Base-by-base conservation (phyloP, 1,140 invertebrate species). In the Berghia stephanieae region DNA sequence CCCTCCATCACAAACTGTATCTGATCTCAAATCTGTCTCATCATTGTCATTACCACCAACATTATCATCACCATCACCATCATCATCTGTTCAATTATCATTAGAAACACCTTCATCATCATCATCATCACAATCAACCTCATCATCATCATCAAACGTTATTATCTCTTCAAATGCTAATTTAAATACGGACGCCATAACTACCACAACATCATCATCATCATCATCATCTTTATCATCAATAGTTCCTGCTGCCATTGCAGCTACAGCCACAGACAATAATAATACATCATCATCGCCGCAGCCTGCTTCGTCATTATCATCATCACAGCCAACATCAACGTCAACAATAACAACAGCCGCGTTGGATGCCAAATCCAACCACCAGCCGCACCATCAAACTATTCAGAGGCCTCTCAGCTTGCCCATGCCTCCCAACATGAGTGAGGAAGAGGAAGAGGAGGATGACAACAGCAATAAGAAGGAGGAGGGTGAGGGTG, bases 181-280 rank as follows among this genome's bases (percentile, higher is more conserved):
- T 60, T 72, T n/a, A 49, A 69, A 36, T 55, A 66, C 34, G 78
- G 74, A 18, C 70, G 74, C 46, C 71, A 24, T 2, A 67, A 79
- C 36, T 70, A 75, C 10, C 10, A 13, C 46, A 49, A n/a, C 10
- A n/a, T n/a, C 46, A n/a, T n/a, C 46, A 49, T n/a, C 10, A 49
- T n/a, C 46, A n/a, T 13, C 46, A n/a, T 13, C n/a, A 49, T n/a
- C 46, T 49, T n/a, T n/a, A n/a, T n/a, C n/a, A n/a, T n/a, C n/a
- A n/a, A n/a, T n/a, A n/a, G 46, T 49, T 49, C 46, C n/a, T 49
- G 46, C 10, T 13, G 13, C 46, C 46, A n/a, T n/a, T 49, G 46
- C n/a, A n/a, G 46, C 46, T 13, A n/a, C 46, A n/a, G 13, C 46
- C 10, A 13, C 46, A 13, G 46, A 49, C n/a, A n/a, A n/a, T n/a